Percentiles rank a stretch among this genome's conserved stretches.
These are phyloP conservation scores for Hermatobates lingyangjiaoensis DNA, from an alignment of 1,140 invertebrate species.

Conservation along the genomic window DNA sequence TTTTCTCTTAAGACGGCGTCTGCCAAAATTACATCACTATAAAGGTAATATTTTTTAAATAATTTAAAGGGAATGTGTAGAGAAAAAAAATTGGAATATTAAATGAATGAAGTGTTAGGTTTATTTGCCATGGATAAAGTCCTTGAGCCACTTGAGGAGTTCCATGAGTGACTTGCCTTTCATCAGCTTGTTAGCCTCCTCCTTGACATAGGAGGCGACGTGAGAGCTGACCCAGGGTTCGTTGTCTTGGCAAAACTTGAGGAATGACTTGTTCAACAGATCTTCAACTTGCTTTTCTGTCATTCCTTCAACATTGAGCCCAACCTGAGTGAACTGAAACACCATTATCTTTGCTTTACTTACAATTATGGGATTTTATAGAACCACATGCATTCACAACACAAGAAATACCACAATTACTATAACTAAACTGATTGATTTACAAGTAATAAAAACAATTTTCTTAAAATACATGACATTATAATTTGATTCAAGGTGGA, in stretches of 20 bases:
- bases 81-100: background rate
- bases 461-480: background rate
- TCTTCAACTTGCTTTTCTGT: conserved; percentile 3
- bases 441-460: background rate
- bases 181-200: conserved; percentile 3
- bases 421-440: too few species aligned
- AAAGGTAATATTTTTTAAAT: background rate
- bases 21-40: background rate
- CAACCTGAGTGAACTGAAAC: conserved; percentile 7
- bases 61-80: background rate
- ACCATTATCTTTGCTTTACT: too few species aligned
- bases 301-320: conserved; percentile 7
- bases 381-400: too few species aligned
- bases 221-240: background rate
- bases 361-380: too few species aligned
- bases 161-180: conserved; percentile 1
- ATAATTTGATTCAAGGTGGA: too few species aligned
- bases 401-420: too few species aligned
- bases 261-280: conserved; percentile 1
- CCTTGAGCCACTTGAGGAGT: conserved; percentile 3
- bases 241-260: background rate
- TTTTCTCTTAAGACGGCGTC: background rate
- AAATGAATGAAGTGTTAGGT: too few species aligned
- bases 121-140: conserved; percentile 3
- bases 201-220: background rate